phyloP scores from a whole-genome alignment of 2,888 invertebrate genomes.

The Agelastica alni region DNA sequence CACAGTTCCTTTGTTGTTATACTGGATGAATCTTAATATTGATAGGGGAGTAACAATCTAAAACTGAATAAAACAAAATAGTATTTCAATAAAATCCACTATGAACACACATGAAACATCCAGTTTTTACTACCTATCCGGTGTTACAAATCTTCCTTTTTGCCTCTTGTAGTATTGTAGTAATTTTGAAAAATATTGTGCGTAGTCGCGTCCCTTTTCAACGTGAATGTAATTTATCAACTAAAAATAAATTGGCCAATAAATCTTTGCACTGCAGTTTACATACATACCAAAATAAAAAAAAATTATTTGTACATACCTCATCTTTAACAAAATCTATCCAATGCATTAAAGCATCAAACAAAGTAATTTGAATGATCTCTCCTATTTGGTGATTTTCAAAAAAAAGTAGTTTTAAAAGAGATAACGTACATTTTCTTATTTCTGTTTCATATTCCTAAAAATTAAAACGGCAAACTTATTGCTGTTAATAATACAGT shows the following conservation, averaged over 20 bases:
- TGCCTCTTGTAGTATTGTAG: constrained; percentile 34
- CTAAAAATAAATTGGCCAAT: constrained; percentile 28
- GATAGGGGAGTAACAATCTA: too few species aligned
- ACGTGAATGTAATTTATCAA: constrained; percentile 36
- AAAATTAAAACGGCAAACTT: too few species aligned
- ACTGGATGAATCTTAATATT: too few species aligned
- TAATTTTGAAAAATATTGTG: constrained; percentile 32
- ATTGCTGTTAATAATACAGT: too few species aligned
- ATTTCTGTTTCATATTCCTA: constrained; percentile 39
- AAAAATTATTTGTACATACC: constrained; percentile 32
- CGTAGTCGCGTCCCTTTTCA: constrained; percentile 37
- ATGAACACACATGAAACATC: constrained; percentile 3
- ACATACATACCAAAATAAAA: too few species aligned
- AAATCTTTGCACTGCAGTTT: too few species aligned
- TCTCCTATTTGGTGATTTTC: constrained; percentile 33
- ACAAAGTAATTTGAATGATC: constrained; percentile 30
- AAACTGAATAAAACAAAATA: constrained; percentile 14
- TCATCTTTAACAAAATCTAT: constrained; percentile 39
- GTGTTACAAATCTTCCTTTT: constrained; percentile 31
- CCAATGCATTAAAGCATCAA: constrained; percentile 38
- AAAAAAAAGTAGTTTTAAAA: constrained; percentile 36
- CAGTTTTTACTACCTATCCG: constrained; percentile 31
- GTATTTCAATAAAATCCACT: not conserved
- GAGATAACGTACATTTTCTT: constrained; percentile 32
- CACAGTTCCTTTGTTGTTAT: too few species aligned